Percentiles rank a stretch among this genome's conserved stretches.
Evolutionary conservation across 2,888 invertebrate species (phyloP).

Genomic region (Mesoligia furuncula): DNA sequence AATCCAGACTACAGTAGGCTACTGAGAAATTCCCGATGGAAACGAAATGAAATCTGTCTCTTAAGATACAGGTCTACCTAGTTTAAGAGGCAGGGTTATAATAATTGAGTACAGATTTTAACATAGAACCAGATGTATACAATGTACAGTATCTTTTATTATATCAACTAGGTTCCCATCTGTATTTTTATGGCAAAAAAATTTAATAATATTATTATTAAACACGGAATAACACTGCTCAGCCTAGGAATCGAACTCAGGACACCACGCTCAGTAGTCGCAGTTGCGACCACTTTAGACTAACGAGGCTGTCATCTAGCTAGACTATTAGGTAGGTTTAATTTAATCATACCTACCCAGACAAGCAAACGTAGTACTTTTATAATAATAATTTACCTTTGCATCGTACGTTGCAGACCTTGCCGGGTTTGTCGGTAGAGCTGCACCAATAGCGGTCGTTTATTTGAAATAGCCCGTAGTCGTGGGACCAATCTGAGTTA

Average conservation of each 20-base stretch:
- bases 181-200: too few relatives aligned
- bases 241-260: too few relatives aligned
- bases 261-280: background rate
- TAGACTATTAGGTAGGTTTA: too few relatives aligned
- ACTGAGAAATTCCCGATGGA: background rate
- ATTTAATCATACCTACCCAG: background rate
- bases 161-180: too few relatives aligned
- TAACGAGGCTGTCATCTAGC: background rate
- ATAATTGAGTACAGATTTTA: too few relatives aligned
- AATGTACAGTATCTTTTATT: too few relatives aligned
- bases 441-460: slow-evolving; percentile 84
- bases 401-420: slow-evolving; percentile 81
- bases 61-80: too few relatives aligned
- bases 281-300: background rate
- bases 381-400: slow-evolving; percentile 68
- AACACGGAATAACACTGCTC: background rate
- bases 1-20: background rate
- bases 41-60: too few relatives aligned
- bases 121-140: too few relatives aligned
- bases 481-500: slow-evolving; percentile 86
- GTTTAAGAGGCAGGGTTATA: too few relatives aligned
- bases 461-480: slow-evolving; percentile 86
- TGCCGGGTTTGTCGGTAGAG: slow-evolving; percentile 70
- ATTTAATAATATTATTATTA: too few relatives aligned
- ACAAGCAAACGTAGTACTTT: background rate